Percentiles rank a stretch among this genome's conserved stretches.
phyloP scores from a whole-genome alignment of 1,140 invertebrate genomes.

The Eufriesea mexicana region DNA sequence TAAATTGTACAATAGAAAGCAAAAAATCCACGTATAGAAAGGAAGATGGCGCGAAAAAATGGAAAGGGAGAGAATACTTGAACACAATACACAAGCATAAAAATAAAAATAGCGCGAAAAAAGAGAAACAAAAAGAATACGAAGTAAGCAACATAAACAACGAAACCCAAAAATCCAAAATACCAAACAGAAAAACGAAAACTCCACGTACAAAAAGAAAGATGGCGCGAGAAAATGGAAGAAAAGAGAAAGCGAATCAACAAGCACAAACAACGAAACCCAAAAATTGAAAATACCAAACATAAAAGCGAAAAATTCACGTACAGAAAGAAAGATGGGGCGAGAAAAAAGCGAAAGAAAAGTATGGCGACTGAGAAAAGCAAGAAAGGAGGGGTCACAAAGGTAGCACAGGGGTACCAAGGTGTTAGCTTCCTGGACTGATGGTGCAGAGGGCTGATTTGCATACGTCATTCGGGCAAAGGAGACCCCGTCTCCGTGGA shows the following conservation, averaged over 20 bases:
- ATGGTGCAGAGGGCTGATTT: conserved; percentile 55
- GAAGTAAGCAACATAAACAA: too few species aligned
- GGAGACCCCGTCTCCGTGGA: conserved; percentile 51
- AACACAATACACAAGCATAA: too few species aligned
- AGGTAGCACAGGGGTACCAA: neutral
- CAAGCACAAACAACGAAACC: too few species aligned
- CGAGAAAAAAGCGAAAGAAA: neutral
- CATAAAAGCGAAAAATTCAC: neutral
- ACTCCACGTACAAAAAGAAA: too few species aligned
- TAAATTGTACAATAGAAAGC: too few species aligned
- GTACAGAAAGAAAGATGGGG: neutral
- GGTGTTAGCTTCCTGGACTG: conserved; percentile 47
- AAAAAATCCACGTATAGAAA: too few species aligned
- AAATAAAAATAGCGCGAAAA: neutral
- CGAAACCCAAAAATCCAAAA: too few species aligned
- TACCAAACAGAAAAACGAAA: too few species aligned
- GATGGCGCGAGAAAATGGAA: too few species aligned
- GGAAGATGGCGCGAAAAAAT: neutral
- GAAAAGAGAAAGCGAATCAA: too few species aligned
- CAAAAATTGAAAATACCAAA: neutral
- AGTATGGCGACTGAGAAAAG: neutral
- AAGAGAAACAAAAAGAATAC: neutral
- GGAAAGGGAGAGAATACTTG: neutral
- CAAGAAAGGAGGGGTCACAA: neutral
- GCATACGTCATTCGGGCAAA: conserved; percentile 64